Base-by-base conservation (phyloP, 2,797 vertebrate genomes). In the Liasis olivaceus region DNA sequence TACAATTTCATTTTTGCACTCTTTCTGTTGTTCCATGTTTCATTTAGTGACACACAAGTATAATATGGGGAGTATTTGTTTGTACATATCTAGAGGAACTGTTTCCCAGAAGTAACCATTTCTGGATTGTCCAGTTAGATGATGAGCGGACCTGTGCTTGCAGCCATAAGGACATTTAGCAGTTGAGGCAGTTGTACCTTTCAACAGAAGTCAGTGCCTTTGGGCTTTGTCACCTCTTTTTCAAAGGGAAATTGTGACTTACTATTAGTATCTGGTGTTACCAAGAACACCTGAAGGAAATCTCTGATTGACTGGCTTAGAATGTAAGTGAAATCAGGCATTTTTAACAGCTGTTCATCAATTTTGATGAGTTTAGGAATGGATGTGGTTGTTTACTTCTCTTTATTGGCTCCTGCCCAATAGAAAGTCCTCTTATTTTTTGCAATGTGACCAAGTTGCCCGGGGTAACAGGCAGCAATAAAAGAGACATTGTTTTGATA, bases 201-300 rank as follows among this genome's bases (percentile, higher is more conserved):
- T 28, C 54, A 86, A 17, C 15, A 0, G 0, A 0, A 60, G 8
- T 1, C 24, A 59, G 14, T 47, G 36, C 69, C 17, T 3, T 64
- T 0, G 9, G 31, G 84, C 31, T 81, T 8, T 3, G 0, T 69
- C n/a, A 20, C 88, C 5, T 5, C 15, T 0, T 0, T 22, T 88
- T 93, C 51, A 87, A 87, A 22, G 56, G 3, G 77, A 89, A 89
- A 77, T 47, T n/a, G 0, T 85, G 22, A 94, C 17, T 84, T 91
- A 47, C 36, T 94, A 11, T 89, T 42, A 72, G 58, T 87, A 28
- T 93, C 91, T 0, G 4, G 47, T 87, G 62, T 96, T 94, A 94
- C 95, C 94, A 94, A 93, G 94, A 95, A 94, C 0, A 91, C 89
- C 94, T 95, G 22, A 59, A 95, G 95, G 14, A 72, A 62, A 87